Percentiles rank a stretch among this genome's conserved stretches.
Evolutionary conservation across 2,888 invertebrate genomes (phyloP).

Genomic region (Tortrix viridana): DNA sequence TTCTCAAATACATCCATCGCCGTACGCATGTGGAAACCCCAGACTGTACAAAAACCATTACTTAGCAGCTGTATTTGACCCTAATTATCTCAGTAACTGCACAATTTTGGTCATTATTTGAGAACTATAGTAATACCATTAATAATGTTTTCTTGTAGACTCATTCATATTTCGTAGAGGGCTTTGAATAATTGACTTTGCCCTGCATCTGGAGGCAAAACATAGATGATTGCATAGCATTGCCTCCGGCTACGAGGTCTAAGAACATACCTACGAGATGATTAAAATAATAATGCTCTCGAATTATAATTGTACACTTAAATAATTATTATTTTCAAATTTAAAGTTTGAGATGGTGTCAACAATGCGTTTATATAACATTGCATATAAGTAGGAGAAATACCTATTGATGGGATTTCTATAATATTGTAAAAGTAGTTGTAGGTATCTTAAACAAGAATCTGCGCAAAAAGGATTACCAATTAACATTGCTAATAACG

Average conservation of each 20-base stretch:
- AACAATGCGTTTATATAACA: too few species aligned
- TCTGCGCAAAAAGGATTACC: constrained; percentile 19
- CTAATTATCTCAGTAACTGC: constrained; percentile 42
- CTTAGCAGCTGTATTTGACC: constrained; percentile 43
- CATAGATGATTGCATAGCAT: constrained; percentile 12
- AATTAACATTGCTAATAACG: constrained; percentile 49
- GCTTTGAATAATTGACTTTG: constrained; percentile 7
- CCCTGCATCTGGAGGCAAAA: constrained; percentile 4
- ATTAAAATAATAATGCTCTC: too few species aligned
- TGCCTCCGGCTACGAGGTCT: constrained; percentile 3
- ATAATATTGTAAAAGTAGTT: too few species aligned
- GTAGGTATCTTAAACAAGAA: neutral
- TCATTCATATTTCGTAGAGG: neutral
- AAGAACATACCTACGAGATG: too few species aligned
- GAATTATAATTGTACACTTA: too few species aligned
- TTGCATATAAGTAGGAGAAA: too few species aligned
- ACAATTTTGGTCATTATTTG: constrained; percentile 3
- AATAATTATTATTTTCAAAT: too few species aligned
- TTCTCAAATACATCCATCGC: constrained; percentile 37
- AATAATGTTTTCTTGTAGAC: neutral
- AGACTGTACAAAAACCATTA: constrained; percentile 45
- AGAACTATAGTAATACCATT: neutral
- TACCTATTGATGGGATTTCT: too few species aligned
- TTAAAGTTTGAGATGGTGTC: too few species aligned
- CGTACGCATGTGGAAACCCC: constrained; percentile 10